Conservation (phyloP, 2,797 vertebrate genomes). For the Hapalemur alaotrensis region DNA sequence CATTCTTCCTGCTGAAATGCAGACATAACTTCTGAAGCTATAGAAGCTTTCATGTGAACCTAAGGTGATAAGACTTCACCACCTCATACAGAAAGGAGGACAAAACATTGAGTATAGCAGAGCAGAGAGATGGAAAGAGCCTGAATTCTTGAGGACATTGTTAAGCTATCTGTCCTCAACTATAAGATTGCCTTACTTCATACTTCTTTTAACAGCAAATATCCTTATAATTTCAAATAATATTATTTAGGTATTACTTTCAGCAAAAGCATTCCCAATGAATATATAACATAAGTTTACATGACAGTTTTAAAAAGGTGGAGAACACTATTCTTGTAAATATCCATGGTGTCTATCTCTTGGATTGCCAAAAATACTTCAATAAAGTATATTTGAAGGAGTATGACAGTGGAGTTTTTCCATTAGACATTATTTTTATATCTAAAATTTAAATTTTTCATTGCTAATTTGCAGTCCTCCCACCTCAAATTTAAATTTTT, state of each 20-base stretch:
- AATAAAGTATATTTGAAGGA: neutral
- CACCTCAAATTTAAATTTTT: neutral
- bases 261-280: neutral
- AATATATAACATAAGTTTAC: neutral
- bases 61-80: neutral
- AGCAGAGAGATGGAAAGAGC: neutral
- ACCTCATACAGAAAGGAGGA: neutral
- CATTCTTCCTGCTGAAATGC: neutral
- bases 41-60: neutral
- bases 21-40: neutral
- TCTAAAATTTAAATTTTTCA: neutral
- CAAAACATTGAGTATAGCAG: neutral
- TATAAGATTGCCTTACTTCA: neutral
- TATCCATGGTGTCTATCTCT: neutral
- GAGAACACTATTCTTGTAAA: neutral
- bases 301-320: neutral
- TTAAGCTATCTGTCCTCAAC: neutral
- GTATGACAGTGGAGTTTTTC: neutral
- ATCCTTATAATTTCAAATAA: neutral
- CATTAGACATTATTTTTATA: neutral
- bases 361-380: neutral
- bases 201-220: neutral
- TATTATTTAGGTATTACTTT: constrained; percentile 9
- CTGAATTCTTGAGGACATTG: neutral
- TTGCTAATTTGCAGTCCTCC: neutral